Evolutionary conservation across 2,888 invertebrate species (phyloP).

Genomic region (Pollenia amentaria): DNA sequence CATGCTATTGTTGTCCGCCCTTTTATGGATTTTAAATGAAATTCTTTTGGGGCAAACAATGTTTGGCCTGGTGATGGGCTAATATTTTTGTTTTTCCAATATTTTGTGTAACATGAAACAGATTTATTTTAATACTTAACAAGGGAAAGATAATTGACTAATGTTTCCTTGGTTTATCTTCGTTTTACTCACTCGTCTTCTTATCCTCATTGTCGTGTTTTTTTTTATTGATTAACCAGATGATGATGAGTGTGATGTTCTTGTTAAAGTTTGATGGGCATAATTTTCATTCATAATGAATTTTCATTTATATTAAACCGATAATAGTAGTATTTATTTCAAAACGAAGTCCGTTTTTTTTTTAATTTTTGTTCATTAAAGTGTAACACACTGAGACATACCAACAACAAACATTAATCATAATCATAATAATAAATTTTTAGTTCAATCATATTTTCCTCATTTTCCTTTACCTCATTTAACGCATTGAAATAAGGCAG

Average conservation of each 20-base stretch:
- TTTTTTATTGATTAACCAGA: not conserved
- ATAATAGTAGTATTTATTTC: constrained; percentile 46
- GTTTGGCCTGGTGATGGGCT: constrained; percentile 31
- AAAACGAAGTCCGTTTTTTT: constrained; percentile 11
- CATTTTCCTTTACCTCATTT: constrained; percentile 39
- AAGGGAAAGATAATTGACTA: constrained; percentile 71
- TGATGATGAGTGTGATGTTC: constrained; percentile 15
- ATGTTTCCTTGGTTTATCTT: constrained; percentile 41
- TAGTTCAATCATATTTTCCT: constrained; percentile 57
- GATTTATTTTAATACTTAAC: constrained; percentile 64
- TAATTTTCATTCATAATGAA: constrained; percentile 41
- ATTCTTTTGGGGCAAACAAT: constrained; percentile 24
- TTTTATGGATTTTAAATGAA: not conserved
- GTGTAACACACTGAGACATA: not conserved
- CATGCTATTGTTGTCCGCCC: constrained; percentile 17
- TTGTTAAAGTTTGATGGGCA: constrained; percentile 33
- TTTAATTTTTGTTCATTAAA: constrained; percentile 24
- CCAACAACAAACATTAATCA: constrained; percentile 28
- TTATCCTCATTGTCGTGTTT: not conserved
- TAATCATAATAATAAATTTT: constrained; percentile 64
- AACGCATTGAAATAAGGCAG: constrained; percentile 44
- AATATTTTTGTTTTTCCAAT: constrained; percentile 50
- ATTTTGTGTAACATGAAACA: constrained; percentile 60
- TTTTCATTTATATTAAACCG: constrained; percentile 56
- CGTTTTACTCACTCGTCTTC: not conserved